Evolutionary conservation across 2,113 vertebrate genomes (phyloP).

Genomic region (Hydrolagus affinis): DNA sequence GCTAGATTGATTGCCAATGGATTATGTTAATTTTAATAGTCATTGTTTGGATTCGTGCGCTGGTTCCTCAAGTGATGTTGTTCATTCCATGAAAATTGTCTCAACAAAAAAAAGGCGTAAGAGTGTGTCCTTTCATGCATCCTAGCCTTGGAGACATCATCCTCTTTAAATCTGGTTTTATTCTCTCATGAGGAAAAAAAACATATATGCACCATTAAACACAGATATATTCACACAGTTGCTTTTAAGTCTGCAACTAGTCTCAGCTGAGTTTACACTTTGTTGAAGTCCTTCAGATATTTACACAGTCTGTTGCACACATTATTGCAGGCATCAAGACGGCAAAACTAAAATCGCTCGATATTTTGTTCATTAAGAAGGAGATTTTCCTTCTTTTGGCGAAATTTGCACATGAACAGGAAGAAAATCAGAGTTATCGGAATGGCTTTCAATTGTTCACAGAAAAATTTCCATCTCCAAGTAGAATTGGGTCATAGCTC

Average conservation of each 20-base stretch:
- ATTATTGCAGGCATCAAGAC: not conserved
- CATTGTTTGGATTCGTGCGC: not conserved
- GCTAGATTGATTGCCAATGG: not conserved
- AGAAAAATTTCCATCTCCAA: too few species aligned
- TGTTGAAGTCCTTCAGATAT: not conserved
- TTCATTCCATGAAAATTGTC: not conserved
- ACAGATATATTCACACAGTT: constrained; percentile 4
- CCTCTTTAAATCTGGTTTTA: not conserved
- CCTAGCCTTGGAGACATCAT: not conserved
- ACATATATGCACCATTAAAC: constrained; percentile 13
- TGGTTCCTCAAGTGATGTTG: not conserved
- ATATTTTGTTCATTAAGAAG: not conserved
- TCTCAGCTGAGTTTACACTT: not conserved
- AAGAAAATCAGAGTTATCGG: too few species aligned
- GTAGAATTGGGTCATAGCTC: too few species aligned
- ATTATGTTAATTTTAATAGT: not conserved
- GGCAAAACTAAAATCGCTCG: not conserved
- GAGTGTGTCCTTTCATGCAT: constrained; percentile 1
- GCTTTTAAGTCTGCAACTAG: not conserved
- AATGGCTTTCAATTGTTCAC: too few species aligned
- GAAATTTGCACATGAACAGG: too few species aligned
- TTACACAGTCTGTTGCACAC: constrained; percentile 9
- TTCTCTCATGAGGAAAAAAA: constrained; percentile 6
- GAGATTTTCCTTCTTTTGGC: too few species aligned
- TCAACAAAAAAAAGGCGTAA: not conserved